These are phyloP conservation scores for Rana temporaria DNA, from an alignment of 2,113 vertebrate species.

Conservation along the genomic window DNA sequence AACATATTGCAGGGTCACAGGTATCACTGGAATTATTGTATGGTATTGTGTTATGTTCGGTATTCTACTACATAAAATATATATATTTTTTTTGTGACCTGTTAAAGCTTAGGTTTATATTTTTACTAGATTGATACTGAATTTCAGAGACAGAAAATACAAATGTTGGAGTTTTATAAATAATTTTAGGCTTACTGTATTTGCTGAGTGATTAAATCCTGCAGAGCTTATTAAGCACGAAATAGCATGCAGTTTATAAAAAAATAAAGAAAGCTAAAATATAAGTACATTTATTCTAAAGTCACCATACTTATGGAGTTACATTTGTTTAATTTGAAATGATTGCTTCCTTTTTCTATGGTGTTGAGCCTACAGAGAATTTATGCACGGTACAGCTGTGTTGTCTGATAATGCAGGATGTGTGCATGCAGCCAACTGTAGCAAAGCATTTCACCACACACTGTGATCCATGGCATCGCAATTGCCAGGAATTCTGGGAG, in stretches of 20 bases:
- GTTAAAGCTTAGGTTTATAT: not conserved
- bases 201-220: constrained; percentile 6
- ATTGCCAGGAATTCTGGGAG: constrained; percentile 76
- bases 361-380: constrained; percentile 75
- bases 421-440: constrained; percentile 75
- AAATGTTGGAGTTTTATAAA: constrained; percentile 3
- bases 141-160: not conserved
- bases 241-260: not conserved
- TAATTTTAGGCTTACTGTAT: not conserved
- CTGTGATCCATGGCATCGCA: constrained; percentile 73
- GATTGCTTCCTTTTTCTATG: constrained; percentile 64
- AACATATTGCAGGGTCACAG: no score
- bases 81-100: not conserved
- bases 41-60: not conserved
- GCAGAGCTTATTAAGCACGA: constrained; percentile 13
- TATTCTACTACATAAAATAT: not conserved
- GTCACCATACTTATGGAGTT: not conserved
- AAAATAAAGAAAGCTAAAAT: constrained; percentile 30
- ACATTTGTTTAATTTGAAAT: constrained; percentile 26
- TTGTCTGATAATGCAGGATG: constrained; percentile 79
- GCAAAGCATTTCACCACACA: constrained; percentile 77
- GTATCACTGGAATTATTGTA: no score
- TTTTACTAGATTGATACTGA: not conserved
- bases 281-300: not conserved
- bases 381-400: constrained; percentile 80